phyloP scores from a whole-genome alignment of 2,888 invertebrate genomes.

The Caenorhabditis sp. region DNA sequence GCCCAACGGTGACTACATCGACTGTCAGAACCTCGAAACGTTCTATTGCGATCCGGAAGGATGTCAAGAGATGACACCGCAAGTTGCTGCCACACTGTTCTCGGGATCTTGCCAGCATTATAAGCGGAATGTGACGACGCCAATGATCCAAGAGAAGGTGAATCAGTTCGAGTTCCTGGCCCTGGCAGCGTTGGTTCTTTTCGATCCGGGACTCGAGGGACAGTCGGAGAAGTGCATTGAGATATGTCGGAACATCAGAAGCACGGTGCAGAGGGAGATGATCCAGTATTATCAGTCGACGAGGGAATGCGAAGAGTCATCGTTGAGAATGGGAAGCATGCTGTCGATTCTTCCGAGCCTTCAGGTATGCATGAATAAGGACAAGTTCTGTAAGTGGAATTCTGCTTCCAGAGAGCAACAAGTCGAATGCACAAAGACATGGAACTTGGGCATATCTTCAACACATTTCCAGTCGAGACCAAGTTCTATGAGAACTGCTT shows the following conservation, averaged over 20 bases:
- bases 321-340: slow-evolving; percentile 17
- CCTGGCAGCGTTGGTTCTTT: slow-evolving; percentile 23
- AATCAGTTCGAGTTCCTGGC: slow-evolving; percentile 38
- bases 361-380: slow-evolving; percentile 8
- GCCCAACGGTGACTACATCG: slow-evolving; percentile 44
- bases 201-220: slow-evolving; percentile 29
- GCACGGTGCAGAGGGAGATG: slow-evolving; percentile 32
- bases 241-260: slow-evolving; percentile 11
- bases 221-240: slow-evolving; percentile 22
- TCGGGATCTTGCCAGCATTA: slow-evolving; percentile 20
- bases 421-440: slow-evolving; percentile 31
- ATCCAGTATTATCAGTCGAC: slow-evolving; percentile 30
- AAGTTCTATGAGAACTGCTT: slow-evolving; percentile 22
- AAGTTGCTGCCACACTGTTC: slow-evolving; percentile 16
- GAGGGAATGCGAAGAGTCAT: slow-evolving; percentile 1
- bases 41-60: slow-evolving; percentile 31
- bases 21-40: slow-evolving; percentile 29
- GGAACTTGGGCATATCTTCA: slow-evolving; percentile 24
- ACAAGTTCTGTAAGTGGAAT: too few relatives aligned
- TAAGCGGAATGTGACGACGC: slow-evolving; percentile 31
- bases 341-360: slow-evolving; percentile 32
- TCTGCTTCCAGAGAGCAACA: slow-evolving; percentile 19
- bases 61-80: slow-evolving; percentile 1
- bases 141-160: slow-evolving; percentile 36
- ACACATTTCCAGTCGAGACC: background rate